Evolutionary conservation across 2,797 vertebrate genomes (phyloP).

Genomic region (Trichosurus vulpecula): DNA sequence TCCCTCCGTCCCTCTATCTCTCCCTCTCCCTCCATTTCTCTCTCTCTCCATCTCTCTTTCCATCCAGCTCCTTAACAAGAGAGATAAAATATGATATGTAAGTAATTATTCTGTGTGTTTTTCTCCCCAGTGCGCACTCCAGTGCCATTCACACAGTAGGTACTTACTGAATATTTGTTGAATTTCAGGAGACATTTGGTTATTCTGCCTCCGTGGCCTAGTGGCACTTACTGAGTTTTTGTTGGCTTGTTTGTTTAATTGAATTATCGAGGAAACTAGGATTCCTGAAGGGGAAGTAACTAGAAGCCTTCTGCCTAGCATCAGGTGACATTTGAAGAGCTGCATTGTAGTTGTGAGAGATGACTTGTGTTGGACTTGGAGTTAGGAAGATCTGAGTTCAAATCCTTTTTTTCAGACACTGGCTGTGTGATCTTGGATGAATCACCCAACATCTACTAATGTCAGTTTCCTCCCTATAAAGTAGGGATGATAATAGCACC

Average conservation of each 20-base stretch:
- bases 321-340: background rate
- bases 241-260: background rate
- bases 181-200: background rate
- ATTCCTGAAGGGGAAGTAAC: background rate
- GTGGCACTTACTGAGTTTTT: background rate
- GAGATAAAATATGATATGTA: background rate
- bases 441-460: background rate
- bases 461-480: background rate
- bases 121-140: background rate
- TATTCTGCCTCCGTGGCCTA: background rate
- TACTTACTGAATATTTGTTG: background rate
- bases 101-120: background rate
- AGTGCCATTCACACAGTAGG: background rate
- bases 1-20: no score
- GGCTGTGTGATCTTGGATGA: background rate
- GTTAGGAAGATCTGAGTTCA: background rate
- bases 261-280: background rate
- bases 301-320: background rate
- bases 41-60: fast-evolving
- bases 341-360: background rate
- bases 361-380: background rate
- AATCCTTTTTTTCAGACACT: background rate
- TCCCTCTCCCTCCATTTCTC: no score
- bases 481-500: background rate
- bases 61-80: background rate